A percentile compares a stretch with the other conserved stretches of the same genome.
Evolutionary conservation across 2,797 vertebrate genomes (phyloP).

Genomic region (Eupleurogrammus muticus): DNA sequence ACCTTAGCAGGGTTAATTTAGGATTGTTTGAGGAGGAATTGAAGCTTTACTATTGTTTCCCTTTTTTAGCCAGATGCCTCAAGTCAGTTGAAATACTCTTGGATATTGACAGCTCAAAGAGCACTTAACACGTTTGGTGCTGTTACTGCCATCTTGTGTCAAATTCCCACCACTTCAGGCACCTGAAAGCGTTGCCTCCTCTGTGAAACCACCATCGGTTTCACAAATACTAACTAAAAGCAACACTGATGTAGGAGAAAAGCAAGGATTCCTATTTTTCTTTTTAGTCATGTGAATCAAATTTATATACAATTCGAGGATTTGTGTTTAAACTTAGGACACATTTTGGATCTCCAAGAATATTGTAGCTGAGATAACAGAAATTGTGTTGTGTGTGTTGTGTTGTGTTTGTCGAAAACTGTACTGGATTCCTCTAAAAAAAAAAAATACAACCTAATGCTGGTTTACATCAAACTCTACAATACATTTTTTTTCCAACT

Average conservation of each 20-base stretch:
- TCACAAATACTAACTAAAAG: neutral
- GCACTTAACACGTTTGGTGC: neutral
- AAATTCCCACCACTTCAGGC: neutral
- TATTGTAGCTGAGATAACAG: neutral
- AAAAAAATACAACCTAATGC: neutral
- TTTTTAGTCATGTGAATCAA: neutral
- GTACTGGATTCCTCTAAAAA: neutral
- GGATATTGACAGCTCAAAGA: neutral
- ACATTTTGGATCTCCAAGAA: neutral
- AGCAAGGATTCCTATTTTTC: neutral
- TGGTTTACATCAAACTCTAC: too few relatives aligned
- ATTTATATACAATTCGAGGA: neutral
- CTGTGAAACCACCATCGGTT: neutral
- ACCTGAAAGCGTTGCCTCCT: neutral
- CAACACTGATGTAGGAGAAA: neutral
- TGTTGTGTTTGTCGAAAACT: neutral
- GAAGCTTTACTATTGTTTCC: neutral
- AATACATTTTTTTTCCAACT: neutral
- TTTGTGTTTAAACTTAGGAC: neutral
- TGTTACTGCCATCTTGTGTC: constrained; percentile 58
- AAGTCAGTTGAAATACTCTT: constrained; percentile 4
- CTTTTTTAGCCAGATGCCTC: neutral
- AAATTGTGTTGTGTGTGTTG: too few relatives aligned
- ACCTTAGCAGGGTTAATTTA: neutral
- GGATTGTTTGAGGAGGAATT: neutral